A percentile compares a stretch with the other conserved stretches of the same genome.
phyloP scores from a whole-genome alignment of 2,113 vertebrate species.

The Nothoprocta perdicaria region DNA sequence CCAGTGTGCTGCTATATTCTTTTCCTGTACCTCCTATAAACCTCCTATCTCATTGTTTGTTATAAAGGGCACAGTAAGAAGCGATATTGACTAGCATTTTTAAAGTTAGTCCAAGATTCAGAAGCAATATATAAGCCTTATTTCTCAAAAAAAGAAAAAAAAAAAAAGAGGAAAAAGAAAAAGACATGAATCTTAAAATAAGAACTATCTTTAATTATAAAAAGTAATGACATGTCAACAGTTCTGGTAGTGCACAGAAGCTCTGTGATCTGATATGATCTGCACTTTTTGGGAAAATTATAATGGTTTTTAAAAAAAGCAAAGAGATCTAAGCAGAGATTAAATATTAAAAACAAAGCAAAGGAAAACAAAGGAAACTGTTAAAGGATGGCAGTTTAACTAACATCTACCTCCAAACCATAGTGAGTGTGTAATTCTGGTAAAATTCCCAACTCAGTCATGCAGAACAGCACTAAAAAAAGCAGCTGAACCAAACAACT shows the following conservation, averaged over 20 bases:
- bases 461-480: background rate
- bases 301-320: background rate
- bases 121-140: background rate
- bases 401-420: background rate
- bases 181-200: background rate
- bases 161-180: background rate
- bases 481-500: background rate
- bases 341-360: background rate
- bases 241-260: background rate
- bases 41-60: background rate
- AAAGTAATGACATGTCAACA: background rate
- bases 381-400: background rate
- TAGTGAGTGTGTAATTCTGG: background rate
- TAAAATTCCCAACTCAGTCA: background rate
- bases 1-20: fast-evolving
- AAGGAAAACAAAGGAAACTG: background rate
- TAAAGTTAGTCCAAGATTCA: background rate
- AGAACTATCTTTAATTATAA: background rate
- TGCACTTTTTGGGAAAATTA: background rate
- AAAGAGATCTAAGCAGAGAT: background rate
- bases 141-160: background rate
- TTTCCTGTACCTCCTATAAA: background rate
- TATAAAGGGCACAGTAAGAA: background rate
- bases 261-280: background rate
- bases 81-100: background rate